phyloP scores from a whole-genome alignment of 2,797 vertebrate genomes.

The Brachymystax lenok region DNA sequence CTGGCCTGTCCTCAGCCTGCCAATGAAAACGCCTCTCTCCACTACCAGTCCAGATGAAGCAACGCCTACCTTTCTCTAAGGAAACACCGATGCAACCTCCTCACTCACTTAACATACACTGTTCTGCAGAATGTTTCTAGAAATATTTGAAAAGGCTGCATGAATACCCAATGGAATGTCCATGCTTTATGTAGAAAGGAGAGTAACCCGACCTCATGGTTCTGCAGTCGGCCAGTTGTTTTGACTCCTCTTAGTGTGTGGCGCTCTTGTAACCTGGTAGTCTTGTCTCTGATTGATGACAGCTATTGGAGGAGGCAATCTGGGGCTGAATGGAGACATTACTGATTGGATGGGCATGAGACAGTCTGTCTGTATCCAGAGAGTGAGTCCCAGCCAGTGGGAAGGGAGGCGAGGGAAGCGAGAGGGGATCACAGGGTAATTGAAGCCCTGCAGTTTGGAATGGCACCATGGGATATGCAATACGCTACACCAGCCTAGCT shows the following conservation, averaged over 20 bases:
- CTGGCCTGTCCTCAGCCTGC: constrained; percentile 26
- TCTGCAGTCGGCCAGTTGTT: constrained; percentile 52
- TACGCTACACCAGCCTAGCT: constrained; percentile 56
- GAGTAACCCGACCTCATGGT: constrained; percentile 42
- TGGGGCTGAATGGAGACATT: constrained; percentile 73
- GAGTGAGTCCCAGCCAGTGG: constrained; percentile 57
- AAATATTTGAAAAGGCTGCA: constrained; percentile 56
- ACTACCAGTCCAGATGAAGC: constrained; percentile 40
- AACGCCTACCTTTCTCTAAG: constrained; percentile 44
- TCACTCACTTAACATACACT: constrained; percentile 40
- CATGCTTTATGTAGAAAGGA: constrained; percentile 41
- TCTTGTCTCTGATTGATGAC: constrained; percentile 69
- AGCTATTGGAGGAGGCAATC: constrained; percentile 68
- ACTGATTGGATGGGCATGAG: constrained; percentile 72
- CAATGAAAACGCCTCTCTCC: constrained; percentile 37
- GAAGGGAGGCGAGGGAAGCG: constrained; percentile 32
- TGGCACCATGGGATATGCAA: constrained; percentile 18
- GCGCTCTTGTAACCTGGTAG: constrained; percentile 40
- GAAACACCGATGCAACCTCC: constrained; percentile 46
- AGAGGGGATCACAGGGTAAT: constrained; percentile 55
- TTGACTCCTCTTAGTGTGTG: constrained; percentile 57
- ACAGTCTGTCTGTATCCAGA: constrained; percentile 61
- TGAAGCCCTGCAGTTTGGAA: constrained; percentile 54
- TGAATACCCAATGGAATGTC: constrained; percentile 69
- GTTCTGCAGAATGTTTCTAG: constrained; percentile 52